Evolutionary conservation across 2,113 vertebrate genomes (phyloP).

Genomic region (Rhodinocichla rosea): DNA sequence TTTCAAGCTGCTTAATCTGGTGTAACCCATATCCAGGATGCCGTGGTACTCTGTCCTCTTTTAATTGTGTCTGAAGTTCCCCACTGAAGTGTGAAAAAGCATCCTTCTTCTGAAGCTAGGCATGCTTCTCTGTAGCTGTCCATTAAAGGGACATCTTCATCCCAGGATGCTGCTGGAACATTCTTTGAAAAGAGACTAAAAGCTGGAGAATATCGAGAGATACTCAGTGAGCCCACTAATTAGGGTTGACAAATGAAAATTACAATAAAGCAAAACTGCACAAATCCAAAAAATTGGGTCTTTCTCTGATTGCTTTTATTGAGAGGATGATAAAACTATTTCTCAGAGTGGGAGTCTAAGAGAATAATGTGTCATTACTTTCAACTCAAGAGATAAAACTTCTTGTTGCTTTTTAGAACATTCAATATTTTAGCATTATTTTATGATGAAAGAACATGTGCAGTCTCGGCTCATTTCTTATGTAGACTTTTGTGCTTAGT

Average conservation of each 20-base stretch:
- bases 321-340: neutral
- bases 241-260: neutral
- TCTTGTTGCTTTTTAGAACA: neutral
- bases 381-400: conserved; percentile 27
- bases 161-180: neutral
- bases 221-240: neutral
- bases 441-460: neutral
- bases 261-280: neutral
- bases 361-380: neutral
- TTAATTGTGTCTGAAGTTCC: neutral
- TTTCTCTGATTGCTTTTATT: neutral
- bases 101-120: neutral
- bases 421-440: conserved; percentile 29
- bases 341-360: neutral
- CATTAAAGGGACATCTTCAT: neutral
- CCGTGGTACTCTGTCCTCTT: neutral
- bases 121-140: neutral
- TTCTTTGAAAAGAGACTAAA: neutral
- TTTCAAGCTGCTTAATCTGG: neutral
- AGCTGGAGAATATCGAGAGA: neutral
- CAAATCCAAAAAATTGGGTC: neutral
- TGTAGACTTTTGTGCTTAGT: neutral
- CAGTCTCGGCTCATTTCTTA: neutral
- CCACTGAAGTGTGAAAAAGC: neutral
- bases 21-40: neutral